Base-by-base conservation (phyloP, 2,888 invertebrate species). In the Rapana venosa region DNA sequence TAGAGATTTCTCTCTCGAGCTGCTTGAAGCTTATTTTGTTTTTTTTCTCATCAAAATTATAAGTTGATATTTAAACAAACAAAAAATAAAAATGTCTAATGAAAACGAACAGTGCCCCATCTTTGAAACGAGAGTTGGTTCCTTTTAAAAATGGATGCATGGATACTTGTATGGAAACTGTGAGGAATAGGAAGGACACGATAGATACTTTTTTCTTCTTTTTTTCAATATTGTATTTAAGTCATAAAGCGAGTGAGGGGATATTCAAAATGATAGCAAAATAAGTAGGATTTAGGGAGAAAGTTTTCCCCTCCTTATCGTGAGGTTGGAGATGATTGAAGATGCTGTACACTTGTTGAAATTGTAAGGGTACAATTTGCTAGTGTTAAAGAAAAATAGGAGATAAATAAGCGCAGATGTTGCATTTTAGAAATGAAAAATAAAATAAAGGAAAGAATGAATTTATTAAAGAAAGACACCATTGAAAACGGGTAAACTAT, bases 61-160 rank as follows among this genome's bases (percentile, higher is more conserved):
- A 2, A 6, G 66, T 66, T n/a, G n/a, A n/a, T n/a, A n/a, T n/a
- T n/a, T n/a, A n/a, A n/a, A n/a, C n/a, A n/a, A n/a, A n/a, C n/a
- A 47, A 47, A 47, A 47, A 74, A 74, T 20, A n/a, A 22, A 8
- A 74, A 74, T 0, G 11, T 30, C 22, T n/a, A 30, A 8, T 11
- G 26, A 74, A 74, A 11, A 74, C 2, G 13, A 74, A 74, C 30
- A 74, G 30, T 74, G 30, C 30, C 74, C 74, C 74, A 22, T n/a
- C n/a, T 74, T 30, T 8, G 30, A n/a, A 30, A 74, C n/a, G 61
- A 22, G 15, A 61, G 61, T 74, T n/a, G 74, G 26, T n/a, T 74
- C n/a, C 22, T 26, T 26, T 30, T 26, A n/a, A 26, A 91, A 92
- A 92, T 93, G 93, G 93, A 93, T 93, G 93, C 93, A 93, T 94